Evolutionary conservation across 2,797 vertebrate species (phyloP), one percentile per base, ranked within the genome.

Genomic region (Hirundo rustica): DNA sequence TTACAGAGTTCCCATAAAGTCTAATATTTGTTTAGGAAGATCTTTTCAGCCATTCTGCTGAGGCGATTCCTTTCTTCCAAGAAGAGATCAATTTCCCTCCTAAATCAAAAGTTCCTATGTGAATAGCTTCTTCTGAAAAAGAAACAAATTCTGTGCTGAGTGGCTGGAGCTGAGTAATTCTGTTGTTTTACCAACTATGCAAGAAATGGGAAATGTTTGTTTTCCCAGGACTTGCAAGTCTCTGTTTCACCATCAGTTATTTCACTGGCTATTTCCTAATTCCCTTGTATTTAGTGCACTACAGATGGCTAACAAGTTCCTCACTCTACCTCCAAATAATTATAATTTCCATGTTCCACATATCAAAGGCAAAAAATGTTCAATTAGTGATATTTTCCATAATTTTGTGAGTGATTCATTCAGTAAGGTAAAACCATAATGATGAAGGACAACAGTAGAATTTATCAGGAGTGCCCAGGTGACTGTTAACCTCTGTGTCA

Each of bases 201-300:
- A 95, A 67, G 81, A 79, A 82, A 58, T n/a, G 65, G n/a, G 67
- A 82, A 79, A 53, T 75, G 27, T 62, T 93, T 95, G 50, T 94
- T 93, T 94, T 90, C 61, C 36, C 42, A 75, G 85, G 45, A 77
- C 10, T 73, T 92, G 34, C 42, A 86, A 53, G 14, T 55, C 57
- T 65, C 44, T 12, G 2, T 92, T 92, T 34, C 11, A 73, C 27
- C 1, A 1, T 11, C 30, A 40, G 60, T 20, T n/a, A 68, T 78
- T 82, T 85, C 66, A 55, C 47, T 68, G 20, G 26, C 66, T 47
- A 7, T 85, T 94, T 75, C n/a, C 54, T 66, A 60, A 58, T 84
- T 84, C 50, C 25, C 38, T 50, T 81, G 32, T 73, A 47, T 67
- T 84, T 76, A 62, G 45, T 30, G 60, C 48, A 18, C 21, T 61